Conservation (phyloP, 2,797 vertebrate genomes). For the Merluccius polli region DNA sequence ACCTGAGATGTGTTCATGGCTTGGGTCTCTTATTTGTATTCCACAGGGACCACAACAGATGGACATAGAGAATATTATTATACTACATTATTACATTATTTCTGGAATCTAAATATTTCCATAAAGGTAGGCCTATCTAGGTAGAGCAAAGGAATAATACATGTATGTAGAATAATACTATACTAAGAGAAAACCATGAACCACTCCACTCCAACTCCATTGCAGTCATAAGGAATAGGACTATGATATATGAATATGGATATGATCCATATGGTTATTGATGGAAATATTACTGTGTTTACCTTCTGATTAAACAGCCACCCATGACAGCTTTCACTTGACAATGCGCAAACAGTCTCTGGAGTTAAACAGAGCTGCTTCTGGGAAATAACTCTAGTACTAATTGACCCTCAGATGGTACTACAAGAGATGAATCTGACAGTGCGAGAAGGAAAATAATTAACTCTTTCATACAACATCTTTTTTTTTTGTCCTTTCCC, state of each 20-base stretch:
- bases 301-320: constrained; percentile 30
- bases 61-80: neutral
- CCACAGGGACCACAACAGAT: neutral
- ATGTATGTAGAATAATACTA: neutral
- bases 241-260: too few relatives aligned
- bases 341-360: neutral
- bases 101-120: neutral
- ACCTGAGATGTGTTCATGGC: neutral
- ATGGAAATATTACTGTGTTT: neutral
- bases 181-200: neutral
- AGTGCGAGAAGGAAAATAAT: constrained; percentile 28
- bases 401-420: constrained; percentile 37
- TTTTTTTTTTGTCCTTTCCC: constrained; percentile 40
- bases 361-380: constrained; percentile 35
- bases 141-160: neutral
- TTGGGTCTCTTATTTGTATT: neutral
- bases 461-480: constrained; percentile 35
- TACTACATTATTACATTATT: neutral
- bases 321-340: neutral
- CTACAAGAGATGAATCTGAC: constrained; percentile 33
- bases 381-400: constrained; percentile 25
- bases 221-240: neutral
- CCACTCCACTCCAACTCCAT: neutral
- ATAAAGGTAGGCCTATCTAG: neutral
- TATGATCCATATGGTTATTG: neutral